These are phyloP conservation scores for Hypena proboscidalis DNA, from an alignment of 2,888 invertebrate species.

Conservation along the genomic window DNA sequence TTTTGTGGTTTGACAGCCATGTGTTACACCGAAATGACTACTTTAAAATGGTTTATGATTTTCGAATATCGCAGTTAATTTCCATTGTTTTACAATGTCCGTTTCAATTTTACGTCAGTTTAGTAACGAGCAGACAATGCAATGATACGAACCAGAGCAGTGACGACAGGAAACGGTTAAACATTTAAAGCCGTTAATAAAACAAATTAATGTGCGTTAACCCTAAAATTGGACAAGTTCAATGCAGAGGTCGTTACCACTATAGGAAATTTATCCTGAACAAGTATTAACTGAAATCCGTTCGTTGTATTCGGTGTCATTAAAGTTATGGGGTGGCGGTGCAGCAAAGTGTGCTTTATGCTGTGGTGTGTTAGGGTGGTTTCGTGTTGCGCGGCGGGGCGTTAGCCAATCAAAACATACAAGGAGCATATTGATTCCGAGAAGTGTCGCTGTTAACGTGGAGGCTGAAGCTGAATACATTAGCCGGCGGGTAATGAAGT, in stretches of 20 bases:
- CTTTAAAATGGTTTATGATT: constrained; percentile 19
- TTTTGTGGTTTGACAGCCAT: constrained; percentile 40
- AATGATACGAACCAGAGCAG: constrained; percentile 64
- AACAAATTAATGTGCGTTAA: constrained; percentile 82
- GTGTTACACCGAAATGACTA: constrained; percentile 28
- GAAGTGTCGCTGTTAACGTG: constrained; percentile 86
- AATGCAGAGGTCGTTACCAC: constrained; percentile 83
- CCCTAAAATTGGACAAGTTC: constrained; percentile 85
- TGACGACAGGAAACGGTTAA: constrained; percentile 77
- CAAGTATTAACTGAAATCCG: constrained; percentile 84
- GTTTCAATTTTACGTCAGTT: constrained; percentile 27
- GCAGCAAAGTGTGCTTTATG: constrained; percentile 68
- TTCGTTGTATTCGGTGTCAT: constrained; percentile 83
- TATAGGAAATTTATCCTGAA: constrained; percentile 82
- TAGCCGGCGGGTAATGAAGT: constrained; percentile 85
- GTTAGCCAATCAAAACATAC: constrained; percentile 85
- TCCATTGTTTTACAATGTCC: constrained; percentile 13
- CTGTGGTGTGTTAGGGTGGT: constrained; percentile 56
- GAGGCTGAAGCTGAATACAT: constrained; percentile 86
- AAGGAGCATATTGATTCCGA: constrained; percentile 86
- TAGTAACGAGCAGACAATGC: constrained; percentile 49
- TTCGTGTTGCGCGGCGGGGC: constrained; percentile 57
- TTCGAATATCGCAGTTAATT: constrained; percentile 13
- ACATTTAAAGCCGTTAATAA: constrained; percentile 81
- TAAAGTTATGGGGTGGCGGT: constrained; percentile 61